phyloP scores from a whole-genome alignment of 2,888 invertebrate species.

The Crioceris asparagi region DNA sequence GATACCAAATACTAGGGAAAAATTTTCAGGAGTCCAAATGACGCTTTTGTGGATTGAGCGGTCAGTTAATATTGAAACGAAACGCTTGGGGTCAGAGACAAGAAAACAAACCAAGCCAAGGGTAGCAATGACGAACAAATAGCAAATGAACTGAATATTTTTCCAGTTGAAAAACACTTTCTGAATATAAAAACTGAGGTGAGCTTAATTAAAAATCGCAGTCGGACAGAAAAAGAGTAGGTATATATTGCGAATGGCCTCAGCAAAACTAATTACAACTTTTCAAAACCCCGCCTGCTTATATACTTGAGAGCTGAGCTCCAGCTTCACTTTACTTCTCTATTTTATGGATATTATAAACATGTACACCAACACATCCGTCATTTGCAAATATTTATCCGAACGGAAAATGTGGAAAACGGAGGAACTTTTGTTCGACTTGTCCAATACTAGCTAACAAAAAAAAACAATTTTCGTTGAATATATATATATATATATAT shows the following conservation, averaged over 20 bases:
- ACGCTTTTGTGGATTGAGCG: no score
- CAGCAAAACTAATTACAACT: slow-evolving; percentile 37
- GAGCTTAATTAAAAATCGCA: slow-evolving; percentile 39
- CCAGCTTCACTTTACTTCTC: no score
- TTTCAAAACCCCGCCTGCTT: slow-evolving; percentile 30
- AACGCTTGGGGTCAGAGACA: slow-evolving; percentile 28
- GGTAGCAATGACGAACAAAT: slow-evolving; percentile 31
- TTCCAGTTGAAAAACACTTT: slow-evolving; percentile 37
- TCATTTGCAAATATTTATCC: no score
- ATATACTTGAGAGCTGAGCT: slow-evolving; percentile 30
- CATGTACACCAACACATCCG: no score
- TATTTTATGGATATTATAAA: no score
- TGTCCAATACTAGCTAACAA: no score
- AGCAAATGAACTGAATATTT: slow-evolving; percentile 38
- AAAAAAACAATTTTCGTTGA: no score
- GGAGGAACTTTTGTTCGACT: no score
- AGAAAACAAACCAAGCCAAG: slow-evolving; percentile 33
- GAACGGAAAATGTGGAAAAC: no score
- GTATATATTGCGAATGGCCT: slow-evolving; percentile 31
- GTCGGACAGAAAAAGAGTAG: slow-evolving; percentile 33
- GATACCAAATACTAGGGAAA: no score
- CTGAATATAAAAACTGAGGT: slow-evolving; percentile 36
- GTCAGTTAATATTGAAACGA: slow-evolving; percentile 25
- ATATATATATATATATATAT: no score
- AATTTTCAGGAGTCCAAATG: no score